Base-by-base conservation (phyloP, 2,888 invertebrate genomes). In the Hypsopygia costalis region DNA sequence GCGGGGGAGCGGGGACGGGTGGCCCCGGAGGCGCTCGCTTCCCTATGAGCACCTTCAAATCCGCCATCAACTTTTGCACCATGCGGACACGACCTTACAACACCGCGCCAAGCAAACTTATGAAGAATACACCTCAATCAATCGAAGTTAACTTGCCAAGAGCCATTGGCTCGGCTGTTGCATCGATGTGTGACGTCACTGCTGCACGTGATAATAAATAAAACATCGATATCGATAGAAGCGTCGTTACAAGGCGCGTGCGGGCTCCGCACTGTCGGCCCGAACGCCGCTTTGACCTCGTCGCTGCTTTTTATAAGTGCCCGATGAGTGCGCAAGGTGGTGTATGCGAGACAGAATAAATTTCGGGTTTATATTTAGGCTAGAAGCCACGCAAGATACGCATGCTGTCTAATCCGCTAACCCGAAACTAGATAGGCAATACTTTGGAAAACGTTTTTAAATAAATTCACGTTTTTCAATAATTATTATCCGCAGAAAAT, bases 31-130 rank as follows among this genome's bases (percentile, higher is more conserved):
- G 83, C 61, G 86, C 80, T 72, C 89, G 76, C 72, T 83, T 87
- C 66, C 86, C 89, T 61, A 86, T 82, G 69, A 89, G 82, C 83
- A 88, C 86, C 82, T 79, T 79, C 74, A 89, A 65, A 69, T 89
- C 89, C 49, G 89, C 86, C 89, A 89, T 89, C 74, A 86, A 67
- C 57, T 74, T 81, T 56, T 88, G 87, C 80, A 87, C 88, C 88
- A 87, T 87, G 70, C 85, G 83, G 79, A 83, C 79, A 76, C 86
- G 79, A 81, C 77, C 68, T 63, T 62, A 61, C 73, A 66, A 67
- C 63, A 70, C 76, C 61, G 69, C 75, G 72, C 58, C 52, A 76
- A 69, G 60, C 68, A 81, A 77, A 78, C 75, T 74, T 74, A 68
- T 85, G 83, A 71, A 69, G 64, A 65, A 55, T 62, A 66, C 61